A percentile compares a stretch with the other conserved stretches of the same genome.
These are phyloP conservation scores for Lathronympha strigana DNA, from an alignment of 2,888 invertebrate species.

Conservation along the genomic window DNA sequence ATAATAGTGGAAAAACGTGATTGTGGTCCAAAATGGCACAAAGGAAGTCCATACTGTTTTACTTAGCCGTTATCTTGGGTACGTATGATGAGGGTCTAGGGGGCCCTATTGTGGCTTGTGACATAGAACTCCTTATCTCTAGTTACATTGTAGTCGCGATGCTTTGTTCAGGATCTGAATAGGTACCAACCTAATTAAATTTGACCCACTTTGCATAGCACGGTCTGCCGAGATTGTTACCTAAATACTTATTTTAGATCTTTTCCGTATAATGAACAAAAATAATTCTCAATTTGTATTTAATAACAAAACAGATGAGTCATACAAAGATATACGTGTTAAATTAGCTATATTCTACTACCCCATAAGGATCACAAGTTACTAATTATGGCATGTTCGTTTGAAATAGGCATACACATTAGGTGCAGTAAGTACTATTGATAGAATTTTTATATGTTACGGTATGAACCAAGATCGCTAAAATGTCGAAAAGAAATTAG, in stretches of 20 bases:
- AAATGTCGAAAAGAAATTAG: no score
- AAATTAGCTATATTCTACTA: no score
- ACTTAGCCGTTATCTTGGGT: constrained; percentile 81
- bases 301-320: no score
- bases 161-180: constrained; percentile 33
- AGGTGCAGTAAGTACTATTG: no score
- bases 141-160: constrained; percentile 1
- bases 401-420: no score
- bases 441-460: no score
- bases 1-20: constrained; percentile 42
- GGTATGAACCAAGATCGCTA: no score
- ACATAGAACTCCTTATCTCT: constrained; percentile 17
- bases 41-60: constrained; percentile 73
- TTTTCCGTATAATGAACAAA: background rate
- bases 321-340: no score
- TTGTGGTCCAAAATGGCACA: constrained; percentile 68
- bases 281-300: background rate
- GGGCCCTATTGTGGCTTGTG: background rate
- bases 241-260: background rate
- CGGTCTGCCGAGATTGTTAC: background rate
- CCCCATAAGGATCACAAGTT: no score
- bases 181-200: constrained; percentile 6
- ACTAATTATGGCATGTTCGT: no score
- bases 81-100: constrained; percentile 50
- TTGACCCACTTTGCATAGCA: constrained; percentile 9